Base-by-base conservation (phyloP, 2,797 vertebrate genomes). In the Poecilia velifera region DNA sequence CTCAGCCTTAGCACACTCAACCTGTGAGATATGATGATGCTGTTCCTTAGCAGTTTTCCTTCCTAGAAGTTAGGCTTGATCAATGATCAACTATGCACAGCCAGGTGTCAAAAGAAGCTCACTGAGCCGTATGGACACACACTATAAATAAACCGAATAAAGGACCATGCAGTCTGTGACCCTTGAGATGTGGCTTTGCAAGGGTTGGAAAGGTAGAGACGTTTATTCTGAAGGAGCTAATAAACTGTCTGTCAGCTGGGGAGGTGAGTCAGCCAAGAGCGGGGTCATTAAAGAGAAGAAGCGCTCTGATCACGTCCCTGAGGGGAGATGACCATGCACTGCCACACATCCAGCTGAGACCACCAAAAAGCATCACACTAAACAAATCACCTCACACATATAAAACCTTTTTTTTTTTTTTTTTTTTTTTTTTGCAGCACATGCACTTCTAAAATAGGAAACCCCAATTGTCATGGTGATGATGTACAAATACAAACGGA, bases 141-240 rank as follows among this genome's bases (percentile, higher is more conserved):
- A 88, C 92, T 95, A 94, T 92, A 94, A 94, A 95, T 93, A 95
- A 92, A 92, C 89, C 79, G 87, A 92, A 94, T 92, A 93, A 93
- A 93, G 85, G 86, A 88, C 55, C 84, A 81, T 81, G 84, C 79
- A 82, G 22, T 89, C 87, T 88, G 85, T 94, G 94, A 95, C 95
- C 94, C 94, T 85, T 85, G 92, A 95, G 91, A 93, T 90, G 92
- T 88, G 88, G 90, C 92, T 92, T 91, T 90, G 89, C 88, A 91
- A 90, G 74, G 84, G 82, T 72, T 87, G 86, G 90, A 92, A 93
- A 92, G 92, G 94, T 90, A 31, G 31, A 93, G 91, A 92, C 93
- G 88, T 96, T 95, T 93, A 94, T 94, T 91, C 93, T 92, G 92
- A 90, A 94, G 92, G 94, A 95, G 94, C 93, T 94, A 94, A 95